phyloP scores from a whole-genome alignment of 1,140 invertebrate genomes.

The Drosophila kurseongensis region DNA sequence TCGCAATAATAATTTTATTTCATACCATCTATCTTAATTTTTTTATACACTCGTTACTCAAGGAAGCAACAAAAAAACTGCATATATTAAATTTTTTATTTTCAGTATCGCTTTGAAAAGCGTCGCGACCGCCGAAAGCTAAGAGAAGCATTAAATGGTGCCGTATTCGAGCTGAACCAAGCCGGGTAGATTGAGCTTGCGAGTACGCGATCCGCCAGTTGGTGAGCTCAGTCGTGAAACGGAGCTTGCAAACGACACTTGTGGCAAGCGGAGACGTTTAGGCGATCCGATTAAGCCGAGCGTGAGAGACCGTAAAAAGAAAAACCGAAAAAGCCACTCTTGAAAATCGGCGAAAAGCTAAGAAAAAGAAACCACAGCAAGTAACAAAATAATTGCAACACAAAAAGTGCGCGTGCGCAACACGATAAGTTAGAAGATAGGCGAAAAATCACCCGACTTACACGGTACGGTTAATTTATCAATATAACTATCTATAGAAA shows the following conservation, averaged over 20 bases:
- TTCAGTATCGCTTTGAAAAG: conserved; percentile 34
- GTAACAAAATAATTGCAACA: conserved; percentile 68
- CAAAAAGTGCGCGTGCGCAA: conserved; percentile 56
- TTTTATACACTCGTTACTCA: conserved; percentile 22
- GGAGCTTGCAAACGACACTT: conserved; percentile 77
- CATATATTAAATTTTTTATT: conserved; percentile 51
- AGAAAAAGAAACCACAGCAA: conserved; percentile 42
- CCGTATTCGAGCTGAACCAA: neutral
- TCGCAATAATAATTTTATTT: conserved; percentile 60
- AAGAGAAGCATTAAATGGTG: conserved; percentile 9
- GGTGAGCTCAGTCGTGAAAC: conserved; percentile 71
- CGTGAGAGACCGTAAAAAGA: conserved; percentile 35
- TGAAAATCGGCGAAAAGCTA: conserved; percentile 44
- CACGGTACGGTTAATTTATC: conserved; percentile 26
- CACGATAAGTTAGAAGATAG: conserved; percentile 62
- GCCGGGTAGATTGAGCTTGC: conserved; percentile 57
- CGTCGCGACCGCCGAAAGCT: conserved; percentile 47
- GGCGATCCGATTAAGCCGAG: conserved; percentile 23
- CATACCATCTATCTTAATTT: conserved; percentile 53
- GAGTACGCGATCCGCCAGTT: conserved; percentile 47
- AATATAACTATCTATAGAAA: neutral
- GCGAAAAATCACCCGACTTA: conserved; percentile 17
- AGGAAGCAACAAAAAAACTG: conserved; percentile 39
- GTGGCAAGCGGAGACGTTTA: conserved; percentile 51
- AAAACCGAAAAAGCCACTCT: conserved; percentile 53